Percentiles rank a stretch among this genome's conserved stretches.
These are phyloP conservation scores for Alloscopus bannaensis DNA, from an alignment of 2,888 invertebrate genomes.

Conservation along the genomic window DNA sequence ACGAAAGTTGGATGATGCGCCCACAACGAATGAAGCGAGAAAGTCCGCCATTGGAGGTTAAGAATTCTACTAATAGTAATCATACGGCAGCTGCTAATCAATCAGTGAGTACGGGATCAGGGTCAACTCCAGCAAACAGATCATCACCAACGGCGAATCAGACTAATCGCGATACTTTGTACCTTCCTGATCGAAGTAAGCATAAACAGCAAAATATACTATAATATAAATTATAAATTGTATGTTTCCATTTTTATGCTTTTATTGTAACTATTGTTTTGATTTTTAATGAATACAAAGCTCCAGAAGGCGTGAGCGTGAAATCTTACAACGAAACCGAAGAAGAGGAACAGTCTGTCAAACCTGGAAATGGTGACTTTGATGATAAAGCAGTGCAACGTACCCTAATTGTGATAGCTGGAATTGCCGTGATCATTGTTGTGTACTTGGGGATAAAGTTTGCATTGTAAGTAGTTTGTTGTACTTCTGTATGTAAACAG, in stretches of 20 bases:
- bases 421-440: conserved; percentile 60
- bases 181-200: conserved; percentile 48
- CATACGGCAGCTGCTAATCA: neutral
- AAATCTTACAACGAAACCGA: too few relatives aligned
- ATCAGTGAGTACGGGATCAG: too few relatives aligned
- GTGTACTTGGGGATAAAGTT: conserved; percentile 62
- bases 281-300: conserved; percentile 7
- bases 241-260: too few relatives aligned
- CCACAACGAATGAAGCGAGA: too few relatives aligned
- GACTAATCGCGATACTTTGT: conserved; percentile 16
- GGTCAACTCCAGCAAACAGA: neutral
- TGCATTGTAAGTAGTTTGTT: conserved; percentile 53
- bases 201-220: too few relatives aligned
- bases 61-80: neutral
- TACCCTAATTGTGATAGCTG: conserved; percentile 59
- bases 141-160: conserved; percentile 6
- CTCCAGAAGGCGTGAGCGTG: conserved; percentile 10
- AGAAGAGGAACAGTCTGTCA: neutral
- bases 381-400: conserved; percentile 65
- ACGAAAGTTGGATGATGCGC: too few relatives aligned
- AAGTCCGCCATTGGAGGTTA: too few relatives aligned
- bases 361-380: conserved; percentile 46
- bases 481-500: too few relatives aligned
- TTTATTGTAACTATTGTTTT: neutral
- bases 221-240: conserved; percentile 15